Conservation (phyloP, 2,888 invertebrate genomes). For the Anoplius nigerrimus region DNA sequence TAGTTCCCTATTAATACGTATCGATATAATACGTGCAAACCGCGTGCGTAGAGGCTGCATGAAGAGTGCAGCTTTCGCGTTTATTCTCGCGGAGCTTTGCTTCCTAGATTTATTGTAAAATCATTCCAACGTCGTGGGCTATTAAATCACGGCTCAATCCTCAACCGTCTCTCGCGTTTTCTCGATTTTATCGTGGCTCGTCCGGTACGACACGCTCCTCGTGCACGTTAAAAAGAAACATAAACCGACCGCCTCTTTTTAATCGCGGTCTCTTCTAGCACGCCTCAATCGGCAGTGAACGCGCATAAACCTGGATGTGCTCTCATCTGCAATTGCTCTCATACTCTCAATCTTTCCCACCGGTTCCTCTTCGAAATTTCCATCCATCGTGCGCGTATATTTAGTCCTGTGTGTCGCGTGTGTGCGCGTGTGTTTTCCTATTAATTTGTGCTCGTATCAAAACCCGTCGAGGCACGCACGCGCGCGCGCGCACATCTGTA, state of each 20-base stretch:
- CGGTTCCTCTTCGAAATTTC: slow-evolving; percentile 12
- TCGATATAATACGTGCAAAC: slow-evolving; percentile 50
- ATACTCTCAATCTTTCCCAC: slow-evolving; percentile 35
- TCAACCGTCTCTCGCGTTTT: slow-evolving; percentile 32
- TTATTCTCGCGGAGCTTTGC: slow-evolving; percentile 27
- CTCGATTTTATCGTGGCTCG: slow-evolving; percentile 27
- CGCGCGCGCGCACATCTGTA: background rate
- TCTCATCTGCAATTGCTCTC: slow-evolving; percentile 20
- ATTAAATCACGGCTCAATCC: slow-evolving; percentile 25
- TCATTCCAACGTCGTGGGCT: slow-evolving; percentile 20
- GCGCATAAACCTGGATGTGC: slow-evolving; percentile 41
- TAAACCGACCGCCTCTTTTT: slow-evolving; percentile 45
- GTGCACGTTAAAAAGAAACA: slow-evolving; percentile 39
- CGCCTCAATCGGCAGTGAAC: slow-evolving; percentile 54
- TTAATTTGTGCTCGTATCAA: slow-evolving; percentile 2
- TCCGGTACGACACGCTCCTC: slow-evolving; percentile 31
- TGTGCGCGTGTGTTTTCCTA: background rate
- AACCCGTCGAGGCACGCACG: background rate
- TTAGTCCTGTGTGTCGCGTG: slow-evolving; percentile 14
- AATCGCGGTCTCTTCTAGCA: slow-evolving; percentile 27
- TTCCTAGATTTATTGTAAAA: background rate
- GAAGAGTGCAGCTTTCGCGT: slow-evolving; percentile 47
- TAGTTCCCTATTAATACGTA: slow-evolving; percentile 44
- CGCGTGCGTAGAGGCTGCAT: slow-evolving; percentile 52
- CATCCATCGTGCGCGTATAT: slow-evolving; percentile 38